phyloP scores from a whole-genome alignment of 1,140 invertebrate genomes.

The Drosophila burlai region DNA sequence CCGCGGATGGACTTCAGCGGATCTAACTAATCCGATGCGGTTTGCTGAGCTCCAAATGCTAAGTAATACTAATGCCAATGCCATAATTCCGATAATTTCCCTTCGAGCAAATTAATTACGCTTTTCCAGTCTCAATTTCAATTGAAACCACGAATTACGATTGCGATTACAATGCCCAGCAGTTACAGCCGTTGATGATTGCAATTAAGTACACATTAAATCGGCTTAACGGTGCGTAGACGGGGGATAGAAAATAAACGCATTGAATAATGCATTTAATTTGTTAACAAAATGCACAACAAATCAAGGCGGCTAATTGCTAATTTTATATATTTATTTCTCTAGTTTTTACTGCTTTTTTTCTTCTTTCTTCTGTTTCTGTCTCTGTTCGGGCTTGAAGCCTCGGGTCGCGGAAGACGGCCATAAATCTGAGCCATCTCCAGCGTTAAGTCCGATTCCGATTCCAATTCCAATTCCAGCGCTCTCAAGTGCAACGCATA shows the following conservation, averaged over 20 bases:
- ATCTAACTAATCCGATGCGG: slow-evolving; percentile 42
- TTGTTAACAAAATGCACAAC: slow-evolving; percentile 75
- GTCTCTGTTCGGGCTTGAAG: background rate
- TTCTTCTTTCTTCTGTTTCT: background rate
- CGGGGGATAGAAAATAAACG: slow-evolving; percentile 26
- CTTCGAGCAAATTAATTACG: slow-evolving; percentile 24
- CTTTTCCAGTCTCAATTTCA: slow-evolving; percentile 42
- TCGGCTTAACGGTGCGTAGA: slow-evolving; percentile 67
- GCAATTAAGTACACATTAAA: slow-evolving; percentile 50
- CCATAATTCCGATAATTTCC: slow-evolving; percentile 50
- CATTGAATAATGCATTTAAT: slow-evolving; percentile 78
- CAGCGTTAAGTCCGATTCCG: slow-evolving; percentile 20
- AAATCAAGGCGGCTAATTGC: slow-evolving; percentile 47
- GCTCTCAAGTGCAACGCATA: slow-evolving; percentile 80
- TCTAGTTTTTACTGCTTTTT: background rate
- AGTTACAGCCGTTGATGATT: slow-evolving; percentile 43
- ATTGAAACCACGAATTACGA: slow-evolving; percentile 19
- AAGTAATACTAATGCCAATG: slow-evolving; percentile 29
- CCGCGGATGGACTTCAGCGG: background rate
- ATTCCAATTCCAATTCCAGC: slow-evolving; percentile 49
- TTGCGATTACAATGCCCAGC: slow-evolving; percentile 36
- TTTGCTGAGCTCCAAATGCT: slow-evolving; percentile 44
- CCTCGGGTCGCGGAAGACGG: slow-evolving; percentile 66
- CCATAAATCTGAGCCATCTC: slow-evolving; percentile 60
- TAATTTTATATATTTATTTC: slow-evolving; percentile 4